Evolutionary conservation across 2,797 vertebrate genomes (phyloP).

Genomic region (Eulemur rubriventer): DNA sequence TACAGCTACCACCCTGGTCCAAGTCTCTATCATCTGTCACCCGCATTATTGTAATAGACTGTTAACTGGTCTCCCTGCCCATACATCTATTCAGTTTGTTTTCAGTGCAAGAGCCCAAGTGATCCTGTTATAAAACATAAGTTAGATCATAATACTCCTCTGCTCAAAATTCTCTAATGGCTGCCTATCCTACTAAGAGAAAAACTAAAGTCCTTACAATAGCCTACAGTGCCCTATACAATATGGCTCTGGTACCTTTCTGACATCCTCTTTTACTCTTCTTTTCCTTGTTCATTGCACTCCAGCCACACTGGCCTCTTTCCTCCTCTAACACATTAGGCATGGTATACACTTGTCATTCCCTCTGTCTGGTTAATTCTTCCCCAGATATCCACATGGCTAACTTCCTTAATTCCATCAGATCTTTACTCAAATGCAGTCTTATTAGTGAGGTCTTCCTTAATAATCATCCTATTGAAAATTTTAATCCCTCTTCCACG

Average conservation of each 20-base stretch:
- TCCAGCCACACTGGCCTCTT: background rate
- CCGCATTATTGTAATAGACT: background rate
- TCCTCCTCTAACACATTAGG: background rate
- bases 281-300: background rate
- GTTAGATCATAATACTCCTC: background rate
- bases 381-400: background rate
- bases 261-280: background rate
- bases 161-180: background rate
- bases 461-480: background rate
- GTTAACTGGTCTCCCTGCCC: background rate
- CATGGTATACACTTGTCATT: background rate
- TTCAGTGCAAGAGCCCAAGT: conserved; percentile 12
- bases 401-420: background rate
- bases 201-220: background rate
- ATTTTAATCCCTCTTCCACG: background rate
- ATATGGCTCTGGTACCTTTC: background rate
- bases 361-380: background rate
- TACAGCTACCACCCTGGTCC: background rate
- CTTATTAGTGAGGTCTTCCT: background rate
- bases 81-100: background rate
- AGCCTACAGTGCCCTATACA: background rate
- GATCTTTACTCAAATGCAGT: conserved; percentile 6
- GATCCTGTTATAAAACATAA: background rate
- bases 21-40: conserved; percentile 11
- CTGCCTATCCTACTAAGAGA: background rate